Evolutionary conservation across 2,888 invertebrate genomes (phyloP).

Genomic region (Drosophila heteroneura): DNA sequence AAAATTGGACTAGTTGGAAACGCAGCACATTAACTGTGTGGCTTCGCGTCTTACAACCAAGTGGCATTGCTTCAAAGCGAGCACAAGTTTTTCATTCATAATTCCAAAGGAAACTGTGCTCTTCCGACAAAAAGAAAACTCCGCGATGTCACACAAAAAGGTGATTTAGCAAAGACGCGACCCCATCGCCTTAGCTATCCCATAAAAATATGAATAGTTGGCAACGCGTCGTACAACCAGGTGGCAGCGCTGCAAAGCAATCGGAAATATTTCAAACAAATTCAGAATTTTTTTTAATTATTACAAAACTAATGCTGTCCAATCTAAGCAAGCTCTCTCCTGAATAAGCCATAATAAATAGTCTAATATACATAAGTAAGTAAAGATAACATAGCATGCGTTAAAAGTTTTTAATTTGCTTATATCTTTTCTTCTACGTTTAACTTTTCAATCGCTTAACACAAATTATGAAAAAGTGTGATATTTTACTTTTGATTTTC

Average conservation of each 20-base stretch:
- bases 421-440: not conserved
- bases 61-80: not conserved
- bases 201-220: not conserved
- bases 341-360: not conserved
- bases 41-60: not conserved
- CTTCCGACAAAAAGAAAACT: not conserved
- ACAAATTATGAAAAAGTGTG: not conserved
- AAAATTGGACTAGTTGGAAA: not conserved
- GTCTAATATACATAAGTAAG: not conserved
- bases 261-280: not conserved
- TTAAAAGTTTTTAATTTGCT: not conserved
- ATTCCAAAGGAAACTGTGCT: not conserved
- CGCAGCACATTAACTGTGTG: not conserved
- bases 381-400: not conserved
- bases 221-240: not conserved
- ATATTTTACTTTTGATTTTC: slow-evolving; percentile 26
- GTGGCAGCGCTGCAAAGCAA: not conserved
- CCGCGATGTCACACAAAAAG: no score
- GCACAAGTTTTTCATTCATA: not conserved
- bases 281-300: not conserved
- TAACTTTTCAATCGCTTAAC: not conserved
- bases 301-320: not conserved
- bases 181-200: not conserved
- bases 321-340: not conserved
- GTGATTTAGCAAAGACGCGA: not conserved